These are phyloP conservation scores for Amniataba percoides DNA, from an alignment of 2,797 vertebrate genomes.

Conservation along the genomic window DNA sequence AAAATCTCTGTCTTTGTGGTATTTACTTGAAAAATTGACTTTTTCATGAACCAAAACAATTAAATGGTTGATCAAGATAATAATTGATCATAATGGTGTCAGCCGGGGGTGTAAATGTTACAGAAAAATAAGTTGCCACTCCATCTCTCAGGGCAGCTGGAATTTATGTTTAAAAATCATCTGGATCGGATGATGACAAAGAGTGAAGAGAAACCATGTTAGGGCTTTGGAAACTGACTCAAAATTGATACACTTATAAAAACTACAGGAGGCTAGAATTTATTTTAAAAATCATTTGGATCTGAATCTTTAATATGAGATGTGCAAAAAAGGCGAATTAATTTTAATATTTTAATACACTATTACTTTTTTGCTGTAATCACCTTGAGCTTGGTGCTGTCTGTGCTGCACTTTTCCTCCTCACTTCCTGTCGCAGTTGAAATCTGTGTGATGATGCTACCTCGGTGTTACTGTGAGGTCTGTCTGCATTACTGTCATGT, in stretches of 20 bases:
- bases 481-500: neutral
- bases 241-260: neutral
- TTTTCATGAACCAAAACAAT: too few species aligned
- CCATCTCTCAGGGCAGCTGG: neutral
- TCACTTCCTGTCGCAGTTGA: neutral
- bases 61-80: too few species aligned
- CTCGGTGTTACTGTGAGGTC: neutral
- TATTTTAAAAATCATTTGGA: neutral
- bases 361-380: too few species aligned
- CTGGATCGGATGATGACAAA: neutral
- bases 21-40: too few species aligned
- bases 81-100: neutral
- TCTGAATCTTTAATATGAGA: neutral
- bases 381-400: neutral
- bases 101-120: neutral
- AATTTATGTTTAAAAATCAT: too few species aligned
- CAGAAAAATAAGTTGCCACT: neutral
- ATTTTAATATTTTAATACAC: too few species aligned
- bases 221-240: neutral
- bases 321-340: neutral
- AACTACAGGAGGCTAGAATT: neutral
- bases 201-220: neutral
- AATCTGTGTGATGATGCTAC: neutral
- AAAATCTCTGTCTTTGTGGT: conserved; percentile 19
- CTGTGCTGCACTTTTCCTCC: neutral